Base-by-base conservation (phyloP, 2,797 vertebrate species). In the Cuniculus paca region DNA sequence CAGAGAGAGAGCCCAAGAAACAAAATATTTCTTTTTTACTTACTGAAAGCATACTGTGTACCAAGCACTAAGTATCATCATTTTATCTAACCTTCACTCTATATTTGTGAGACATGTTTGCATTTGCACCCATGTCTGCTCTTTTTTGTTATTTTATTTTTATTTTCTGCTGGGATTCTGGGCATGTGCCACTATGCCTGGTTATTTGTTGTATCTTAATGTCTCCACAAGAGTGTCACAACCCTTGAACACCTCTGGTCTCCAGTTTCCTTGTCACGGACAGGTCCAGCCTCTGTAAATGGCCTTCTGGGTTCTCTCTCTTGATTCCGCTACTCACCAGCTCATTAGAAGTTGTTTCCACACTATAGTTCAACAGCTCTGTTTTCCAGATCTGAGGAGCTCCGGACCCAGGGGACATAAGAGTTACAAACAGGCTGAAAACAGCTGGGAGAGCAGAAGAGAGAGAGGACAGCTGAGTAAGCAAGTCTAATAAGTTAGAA, bases 311-410 rank as follows among this genome's bases (percentile, higher is more conserved):
- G 22, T 31, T 77, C 65, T 48, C 81, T 54, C 31, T 50, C 13
- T 70, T 65, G 63, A 52, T 93, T 65, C 83, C 82, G 26, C 31
- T 81, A 45, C 45, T 80, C 81, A 61, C 77, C 68, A 16, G 50
- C 81, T 11, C 92, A 75, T 28, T 36, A 78, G 63, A 93, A 48
- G 24, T 58, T 20, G 17, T 88, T 83, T 90, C 72, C 70, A 77
- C 28, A 26, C n/a, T 42, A 24, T 13, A 60, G 34, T 22, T 70
- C 56, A 77, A 45, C 5, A 65, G 39, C 22, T 6, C 19, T 91
- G 42, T 50, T 81, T 68, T 90, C 61, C 65, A 77, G 81, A 68
- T 86, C 85, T 61, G 36, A 94, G 61, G 87, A 68, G 26, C 72
- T 96, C 60, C 42, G 78, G 61, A 54, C 74, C 61, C 2, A 8